Evolutionary conservation across 2,888 invertebrate species (phyloP), one percentile per base, ranked within the genome.

Genomic region (Zelleria hepariella): DNA sequence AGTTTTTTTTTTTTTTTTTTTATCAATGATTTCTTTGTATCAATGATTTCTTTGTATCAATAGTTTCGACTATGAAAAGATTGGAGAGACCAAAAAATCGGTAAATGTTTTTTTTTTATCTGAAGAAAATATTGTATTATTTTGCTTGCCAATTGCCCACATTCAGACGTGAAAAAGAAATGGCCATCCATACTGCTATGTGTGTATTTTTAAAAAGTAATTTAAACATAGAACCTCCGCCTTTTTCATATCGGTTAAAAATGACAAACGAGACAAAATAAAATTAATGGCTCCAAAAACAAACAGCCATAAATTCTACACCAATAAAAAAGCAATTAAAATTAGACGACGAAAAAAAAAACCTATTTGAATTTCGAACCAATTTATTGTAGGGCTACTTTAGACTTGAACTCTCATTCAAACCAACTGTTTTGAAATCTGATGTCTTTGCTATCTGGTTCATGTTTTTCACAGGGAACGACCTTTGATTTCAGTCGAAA

Each of bases 241-340:
- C n/a, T n/a, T n/a, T n/a, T n/a, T n/a, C 42, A 42, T n/a, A 51
- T 18, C 51, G 8, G 15, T 51, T 51, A 8, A 26, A 7, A 54
- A 54, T 53, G 53, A 53, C 25, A 53, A 24, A 71, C 74, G 73
- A 77, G 68, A 78, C 79, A 32, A 32, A 8, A 32, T 32, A 32
- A 32, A 32, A 32, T 32, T 32, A 32, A 79, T 80, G 82, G 82
- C 82, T 75, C 80, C 78, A 77, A 81, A 32, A 79, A 78, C 75
- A 74, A 73, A 78, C 70, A 32, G 68, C 73, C 75, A 84, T 86
- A 85, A 86, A 86, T 85, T 82, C 73, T 74, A 77, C 74, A 75
- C 85, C 81, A 86, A 85, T 86, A 86, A 85, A 86, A 85, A 85
- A 83, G 82, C 80, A 85, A 86, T 86, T 80, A 77, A 81, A 83